Percentiles rank a stretch among this genome's conserved stretches.
Conservation (phyloP, 1,140 invertebrate genomes). For the Hylyphantes graminicola region DNA sequence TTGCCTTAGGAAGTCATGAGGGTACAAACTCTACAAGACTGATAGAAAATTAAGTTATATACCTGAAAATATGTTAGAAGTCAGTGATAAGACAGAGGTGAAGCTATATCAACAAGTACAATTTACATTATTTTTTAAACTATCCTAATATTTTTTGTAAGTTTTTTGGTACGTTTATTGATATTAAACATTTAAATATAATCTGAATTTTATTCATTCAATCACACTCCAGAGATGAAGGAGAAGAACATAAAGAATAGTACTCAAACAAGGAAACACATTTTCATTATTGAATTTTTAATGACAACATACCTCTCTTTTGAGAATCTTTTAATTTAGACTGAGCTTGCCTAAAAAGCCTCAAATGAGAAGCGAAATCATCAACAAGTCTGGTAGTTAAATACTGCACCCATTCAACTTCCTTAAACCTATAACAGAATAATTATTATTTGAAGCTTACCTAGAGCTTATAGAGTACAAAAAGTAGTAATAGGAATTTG, state of each 20-base stretch:
- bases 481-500: neutral
- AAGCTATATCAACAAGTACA: too few relatives aligned
- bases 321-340: conserved; percentile 74
- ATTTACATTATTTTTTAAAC: too few relatives aligned
- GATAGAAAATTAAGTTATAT: too few relatives aligned
- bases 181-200: too few relatives aligned
- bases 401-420: conserved; percentile 89
- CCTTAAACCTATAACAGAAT: conserved; percentile 76
- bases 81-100: too few relatives aligned
- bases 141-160: too few relatives aligned
- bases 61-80: too few relatives aligned
- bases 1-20: too few relatives aligned
- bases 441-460: neutral
- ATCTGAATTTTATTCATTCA: too few relatives aligned
- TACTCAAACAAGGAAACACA: neutral
- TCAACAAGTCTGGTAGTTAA: conserved; percentile 88
- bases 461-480: neutral
- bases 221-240: neutral
- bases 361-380: conserved; percentile 88
- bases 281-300: neutral
- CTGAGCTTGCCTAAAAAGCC: conserved; percentile 80
- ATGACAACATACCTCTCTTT: conserved; percentile 64
- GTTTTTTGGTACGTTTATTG: too few relatives aligned
- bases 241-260: neutral
- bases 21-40: too few relatives aligned